Evolutionary conservation across 2,113 vertebrate genomes (phyloP).

Genomic region (Leiothrix lutea): DNA sequence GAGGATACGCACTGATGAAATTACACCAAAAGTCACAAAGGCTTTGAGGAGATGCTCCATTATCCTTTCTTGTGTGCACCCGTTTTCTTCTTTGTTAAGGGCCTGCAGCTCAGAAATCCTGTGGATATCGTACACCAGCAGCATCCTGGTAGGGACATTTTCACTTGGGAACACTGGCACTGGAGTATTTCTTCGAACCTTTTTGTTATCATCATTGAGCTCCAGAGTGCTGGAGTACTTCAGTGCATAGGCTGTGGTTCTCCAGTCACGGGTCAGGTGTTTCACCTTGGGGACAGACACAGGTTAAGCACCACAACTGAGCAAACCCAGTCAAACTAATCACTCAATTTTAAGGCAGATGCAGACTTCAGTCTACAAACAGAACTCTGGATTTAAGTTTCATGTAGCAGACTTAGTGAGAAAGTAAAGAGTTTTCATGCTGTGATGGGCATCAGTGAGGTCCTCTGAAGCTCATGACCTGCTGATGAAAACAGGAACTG

Average conservation of each 20-base stretch:
- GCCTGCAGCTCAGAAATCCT: conserved; percentile 78
- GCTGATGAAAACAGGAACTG: not conserved
- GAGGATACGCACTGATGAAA: conserved; percentile 89
- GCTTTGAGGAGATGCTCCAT: conserved; percentile 94
- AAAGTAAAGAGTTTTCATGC: not conserved
- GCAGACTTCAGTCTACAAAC: not conserved
- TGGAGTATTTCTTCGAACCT: conserved; percentile 85
- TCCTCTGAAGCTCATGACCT: not conserved
- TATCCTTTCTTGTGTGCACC: conserved; percentile 82
- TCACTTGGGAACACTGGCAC: conserved; percentile 93
- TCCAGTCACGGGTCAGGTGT: conserved; percentile 95
- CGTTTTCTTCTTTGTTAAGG: conserved; percentile 64
- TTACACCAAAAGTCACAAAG: conserved; percentile 87
- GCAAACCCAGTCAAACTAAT: not conserved
- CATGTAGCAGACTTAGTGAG: not conserved
- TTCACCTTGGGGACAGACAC: conserved; percentile 83
- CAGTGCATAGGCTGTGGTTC: conserved; percentile 90
- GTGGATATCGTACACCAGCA: conserved; percentile 89
- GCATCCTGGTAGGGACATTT: conserved; percentile 92
- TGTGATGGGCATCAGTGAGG: not conserved
- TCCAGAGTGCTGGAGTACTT: conserved; percentile 85
- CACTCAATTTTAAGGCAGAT: not conserved
- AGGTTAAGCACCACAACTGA: not conserved
- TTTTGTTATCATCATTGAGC: conserved; percentile 89
- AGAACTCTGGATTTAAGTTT: not conserved